Conservation (phyloP, 1,140 invertebrate species). For the Piezodorus guildinii region DNA sequence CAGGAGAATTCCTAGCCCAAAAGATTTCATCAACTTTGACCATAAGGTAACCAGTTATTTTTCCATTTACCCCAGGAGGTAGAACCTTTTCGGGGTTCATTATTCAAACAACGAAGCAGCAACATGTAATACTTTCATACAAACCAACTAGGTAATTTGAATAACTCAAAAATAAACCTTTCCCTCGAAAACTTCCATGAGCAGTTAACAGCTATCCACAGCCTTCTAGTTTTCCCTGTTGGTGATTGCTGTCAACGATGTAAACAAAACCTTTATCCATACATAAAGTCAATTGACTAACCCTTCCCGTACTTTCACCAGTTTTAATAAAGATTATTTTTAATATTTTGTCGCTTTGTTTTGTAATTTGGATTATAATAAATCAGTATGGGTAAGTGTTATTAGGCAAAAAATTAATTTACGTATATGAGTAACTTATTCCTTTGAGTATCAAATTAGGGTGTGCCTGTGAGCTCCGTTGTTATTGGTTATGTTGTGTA, state of each 20-base stretch:
- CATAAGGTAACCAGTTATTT: conserved; percentile 14
- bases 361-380: too few relatives aligned
- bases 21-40: conserved; percentile 19
- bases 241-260: too few relatives aligned
- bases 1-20: conserved; percentile 5
- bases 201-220: not conserved
- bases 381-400: too few relatives aligned
- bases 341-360: too few relatives aligned
- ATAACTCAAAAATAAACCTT: not conserved
- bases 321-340: too few relatives aligned
- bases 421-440: too few relatives aligned
- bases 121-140: conserved; percentile 2
- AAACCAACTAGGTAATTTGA: not conserved
- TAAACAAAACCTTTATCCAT: too few relatives aligned
- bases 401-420: too few relatives aligned
- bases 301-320: too few relatives aligned
- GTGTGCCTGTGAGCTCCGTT: not conserved
- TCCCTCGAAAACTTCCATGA: too few relatives aligned
- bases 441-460: not conserved
- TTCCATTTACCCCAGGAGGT: conserved; percentile 15
- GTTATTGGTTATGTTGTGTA: not conserved
- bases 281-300: too few relatives aligned
- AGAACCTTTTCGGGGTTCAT: conserved; percentile 14
- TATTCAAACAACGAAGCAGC: not conserved
- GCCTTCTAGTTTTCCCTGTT: not conserved